phyloP scores from a whole-genome alignment of 2,888 invertebrate species.

The Trissoscelio sp. region DNA sequence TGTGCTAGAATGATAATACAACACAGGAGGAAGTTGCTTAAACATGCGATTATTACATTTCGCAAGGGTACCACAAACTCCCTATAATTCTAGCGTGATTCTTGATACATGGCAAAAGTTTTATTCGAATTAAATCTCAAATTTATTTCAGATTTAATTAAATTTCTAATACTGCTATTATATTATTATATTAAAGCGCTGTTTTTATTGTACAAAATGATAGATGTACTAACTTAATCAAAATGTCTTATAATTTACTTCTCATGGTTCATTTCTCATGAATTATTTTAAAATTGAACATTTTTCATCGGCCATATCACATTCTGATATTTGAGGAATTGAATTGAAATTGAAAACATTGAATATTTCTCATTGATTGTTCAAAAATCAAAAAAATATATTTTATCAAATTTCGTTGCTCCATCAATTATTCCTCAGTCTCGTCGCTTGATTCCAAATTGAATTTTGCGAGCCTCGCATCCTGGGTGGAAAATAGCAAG shows the following conservation, averaged over 20 bases:
- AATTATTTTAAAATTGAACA: too few relatives aligned
- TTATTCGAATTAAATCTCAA: conserved; percentile 4
- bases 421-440: conserved; percentile 3
- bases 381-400: not conserved
- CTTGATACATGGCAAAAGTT: conserved; percentile 15
- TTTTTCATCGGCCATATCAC: too few relatives aligned
- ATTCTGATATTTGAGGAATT: too few relatives aligned
- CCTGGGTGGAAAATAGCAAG: conserved; percentile 36
- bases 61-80: conserved; percentile 16
- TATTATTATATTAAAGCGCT: too few relatives aligned
- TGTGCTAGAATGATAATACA: conserved; percentile 34
- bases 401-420: not conserved
- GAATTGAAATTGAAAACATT: too few relatives aligned
- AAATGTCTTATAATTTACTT: too few relatives aligned
- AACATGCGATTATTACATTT: conserved; percentile 28
- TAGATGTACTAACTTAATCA: too few relatives aligned
- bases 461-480: conserved; percentile 37
- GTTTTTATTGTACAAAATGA: too few relatives aligned
- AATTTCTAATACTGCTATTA: too few relatives aligned
- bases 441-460: conserved; percentile 15
- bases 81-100: conserved; percentile 11
- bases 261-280: too few relatives aligned
- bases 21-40: conserved; percentile 31
- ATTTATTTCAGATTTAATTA: too few relatives aligned
- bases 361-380: too few relatives aligned